Percentiles rank a stretch among this genome's conserved stretches.
Conservation (phyloP, 1,140 invertebrate species). For the Cydia pomonella region DNA sequence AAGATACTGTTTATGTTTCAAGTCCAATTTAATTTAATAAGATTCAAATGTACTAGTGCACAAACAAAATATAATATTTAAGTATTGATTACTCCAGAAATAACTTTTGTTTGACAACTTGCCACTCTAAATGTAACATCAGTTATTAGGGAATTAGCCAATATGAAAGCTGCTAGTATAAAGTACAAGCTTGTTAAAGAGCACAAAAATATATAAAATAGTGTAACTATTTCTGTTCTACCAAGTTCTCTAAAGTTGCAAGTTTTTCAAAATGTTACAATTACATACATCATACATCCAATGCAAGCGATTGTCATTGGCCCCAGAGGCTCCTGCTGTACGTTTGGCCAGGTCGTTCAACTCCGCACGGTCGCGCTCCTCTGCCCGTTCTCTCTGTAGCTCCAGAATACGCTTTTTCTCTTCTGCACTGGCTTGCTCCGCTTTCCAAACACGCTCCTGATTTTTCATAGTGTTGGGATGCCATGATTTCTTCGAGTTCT, state of each 20-base stretch:
- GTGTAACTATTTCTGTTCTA: too few species aligned
- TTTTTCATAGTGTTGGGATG: slow-evolving; percentile 90
- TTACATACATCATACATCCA: slow-evolving; percentile 94
- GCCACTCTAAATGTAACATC: too few species aligned
- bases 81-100: too few species aligned
- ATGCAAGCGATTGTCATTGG: slow-evolving; percentile 86
- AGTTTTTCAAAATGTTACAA: slow-evolving; percentile 27
- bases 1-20: too few species aligned
- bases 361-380: slow-evolving; percentile 85
- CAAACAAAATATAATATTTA: too few species aligned
- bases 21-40: too few species aligned
- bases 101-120: too few species aligned
- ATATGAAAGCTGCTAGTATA: too few species aligned
- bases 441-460: slow-evolving; percentile 89
- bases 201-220: too few species aligned
- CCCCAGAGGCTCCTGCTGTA: slow-evolving; percentile 79
- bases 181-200: too few species aligned
- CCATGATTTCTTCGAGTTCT: slow-evolving; percentile 91
- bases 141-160: too few species aligned
- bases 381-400: slow-evolving; percentile 84
- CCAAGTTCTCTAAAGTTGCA: background rate
- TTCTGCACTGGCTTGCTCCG: slow-evolving; percentile 86
- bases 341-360: slow-evolving; percentile 83
- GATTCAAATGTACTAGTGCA: too few species aligned
- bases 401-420: slow-evolving; percentile 86